These are phyloP conservation scores for Chloroceryle aenea DNA, from an alignment of 2,113 vertebrate genomes.

Conservation along the genomic window DNA sequence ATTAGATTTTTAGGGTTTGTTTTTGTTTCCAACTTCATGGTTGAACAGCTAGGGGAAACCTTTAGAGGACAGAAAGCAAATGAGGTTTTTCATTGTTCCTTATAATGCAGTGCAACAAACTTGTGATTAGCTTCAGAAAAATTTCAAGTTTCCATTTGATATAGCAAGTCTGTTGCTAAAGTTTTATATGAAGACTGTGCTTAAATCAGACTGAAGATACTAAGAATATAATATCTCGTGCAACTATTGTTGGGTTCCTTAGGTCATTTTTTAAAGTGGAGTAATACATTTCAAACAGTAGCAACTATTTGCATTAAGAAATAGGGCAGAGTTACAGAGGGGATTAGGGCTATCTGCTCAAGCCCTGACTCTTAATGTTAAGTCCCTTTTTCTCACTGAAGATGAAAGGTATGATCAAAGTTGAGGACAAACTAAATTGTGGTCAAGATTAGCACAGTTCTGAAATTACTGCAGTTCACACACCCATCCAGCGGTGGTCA, in stretches of 20 bases:
- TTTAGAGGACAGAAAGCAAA: neutral
- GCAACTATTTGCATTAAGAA: neutral
- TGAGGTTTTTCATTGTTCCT: slow-evolving; percentile 48
- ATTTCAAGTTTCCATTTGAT: slow-evolving; percentile 8
- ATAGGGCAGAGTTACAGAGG: neutral
- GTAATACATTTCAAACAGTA: slow-evolving; percentile 11
- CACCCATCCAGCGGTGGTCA: neutral
- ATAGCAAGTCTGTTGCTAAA: neutral
- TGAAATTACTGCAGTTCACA: neutral
- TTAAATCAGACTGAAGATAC: neutral
- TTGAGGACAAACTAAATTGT: neutral
- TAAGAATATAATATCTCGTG: neutral
- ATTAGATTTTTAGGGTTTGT: slow-evolving; percentile 43
- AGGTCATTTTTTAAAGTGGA: neutral
- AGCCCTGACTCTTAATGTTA: neutral
- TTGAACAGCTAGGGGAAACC: neutral
- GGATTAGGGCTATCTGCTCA: neutral
- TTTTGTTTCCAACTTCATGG: slow-evolving; percentile 1
- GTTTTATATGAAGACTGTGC: neutral
- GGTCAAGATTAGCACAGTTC: neutral
- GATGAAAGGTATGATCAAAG: neutral
- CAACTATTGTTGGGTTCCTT: neutral
- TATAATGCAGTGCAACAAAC: slow-evolving; percentile 41
- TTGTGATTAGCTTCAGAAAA: slow-evolving; percentile 21
- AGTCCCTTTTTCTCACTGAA: neutral